phyloP scores from a whole-genome alignment of 1,140 invertebrate genomes.

The Saxidomus purpurata region DNA sequence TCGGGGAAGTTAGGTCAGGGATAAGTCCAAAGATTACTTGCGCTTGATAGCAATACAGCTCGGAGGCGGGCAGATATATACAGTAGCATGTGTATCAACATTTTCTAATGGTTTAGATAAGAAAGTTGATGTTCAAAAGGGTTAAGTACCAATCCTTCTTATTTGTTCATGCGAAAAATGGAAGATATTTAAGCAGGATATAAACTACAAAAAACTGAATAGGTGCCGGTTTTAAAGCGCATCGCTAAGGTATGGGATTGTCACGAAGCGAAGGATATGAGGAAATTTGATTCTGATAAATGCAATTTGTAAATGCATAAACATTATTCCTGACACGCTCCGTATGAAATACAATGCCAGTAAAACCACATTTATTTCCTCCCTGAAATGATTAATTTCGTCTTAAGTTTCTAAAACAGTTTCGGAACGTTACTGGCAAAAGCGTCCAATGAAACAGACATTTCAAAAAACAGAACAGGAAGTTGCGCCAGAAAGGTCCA shows the following conservation, averaged over 20 bases:
- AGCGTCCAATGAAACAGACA: too few relatives aligned
- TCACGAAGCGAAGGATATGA: not conserved
- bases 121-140: too few relatives aligned
- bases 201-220: not conserved
- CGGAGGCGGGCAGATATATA: too few relatives aligned
- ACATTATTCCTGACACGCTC: constrained; percentile 20
- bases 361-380: not conserved
- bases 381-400: not conserved
- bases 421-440: not conserved
- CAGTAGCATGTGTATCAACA: too few relatives aligned
- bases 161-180: not conserved
- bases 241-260: not conserved
- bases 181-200: not conserved
- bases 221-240: not conserved
- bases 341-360: not conserved
- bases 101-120: too few relatives aligned
- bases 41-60: too few relatives aligned
- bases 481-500: too few relatives aligned
- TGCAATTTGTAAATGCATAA: constrained; percentile 14
- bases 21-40: too few relatives aligned
- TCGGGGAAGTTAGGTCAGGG: too few relatives aligned
- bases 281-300: constrained; percentile 19
- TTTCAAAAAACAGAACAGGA: too few relatives aligned
- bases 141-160: constrained; percentile 18
- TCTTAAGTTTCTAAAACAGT: not conserved